phyloP scores from a whole-genome alignment of 37 sponge, comb jelly and placozoan genomes.

The Geodia barretti region DNA sequence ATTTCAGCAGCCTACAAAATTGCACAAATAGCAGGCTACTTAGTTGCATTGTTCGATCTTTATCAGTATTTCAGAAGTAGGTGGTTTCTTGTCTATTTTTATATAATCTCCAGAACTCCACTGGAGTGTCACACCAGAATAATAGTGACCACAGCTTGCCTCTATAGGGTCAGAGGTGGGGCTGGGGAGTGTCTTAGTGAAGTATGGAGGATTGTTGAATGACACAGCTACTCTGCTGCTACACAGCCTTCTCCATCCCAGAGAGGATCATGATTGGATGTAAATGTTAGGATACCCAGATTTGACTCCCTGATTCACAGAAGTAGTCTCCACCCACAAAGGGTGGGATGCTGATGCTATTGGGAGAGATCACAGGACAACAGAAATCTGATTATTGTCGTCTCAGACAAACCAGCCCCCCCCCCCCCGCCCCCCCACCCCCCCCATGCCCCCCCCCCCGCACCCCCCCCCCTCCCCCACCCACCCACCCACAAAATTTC shows the following conservation, averaged over 20 bases:
- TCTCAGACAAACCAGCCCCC: neutral
- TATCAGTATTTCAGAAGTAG: no score
- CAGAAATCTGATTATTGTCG: neutral
- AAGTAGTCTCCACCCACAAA: constrained; percentile 12
- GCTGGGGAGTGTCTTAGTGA: constrained; percentile 3
- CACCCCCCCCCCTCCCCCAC: no score
- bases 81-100: neutral
- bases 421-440: no score
- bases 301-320: neutral
- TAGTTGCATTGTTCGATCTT: no score
- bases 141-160: neutral
- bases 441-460: no score
- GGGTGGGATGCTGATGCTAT: neutral
- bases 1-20: no score
- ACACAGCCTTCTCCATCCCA: constrained; percentile 28
- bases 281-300: neutral
- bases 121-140: neutral
- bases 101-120: neutral
- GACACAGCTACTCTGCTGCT: neutral
- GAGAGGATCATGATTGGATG: neutral
- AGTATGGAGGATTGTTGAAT: constrained; percentile 9
- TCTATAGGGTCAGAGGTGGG: constrained; percentile 20
- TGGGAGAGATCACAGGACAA: neutral
- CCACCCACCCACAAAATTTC: neutral
- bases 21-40: no score